These are phyloP conservation scores for Drosophila ercepeae DNA, from an alignment of 1,140 invertebrate genomes.

Conservation along the genomic window DNA sequence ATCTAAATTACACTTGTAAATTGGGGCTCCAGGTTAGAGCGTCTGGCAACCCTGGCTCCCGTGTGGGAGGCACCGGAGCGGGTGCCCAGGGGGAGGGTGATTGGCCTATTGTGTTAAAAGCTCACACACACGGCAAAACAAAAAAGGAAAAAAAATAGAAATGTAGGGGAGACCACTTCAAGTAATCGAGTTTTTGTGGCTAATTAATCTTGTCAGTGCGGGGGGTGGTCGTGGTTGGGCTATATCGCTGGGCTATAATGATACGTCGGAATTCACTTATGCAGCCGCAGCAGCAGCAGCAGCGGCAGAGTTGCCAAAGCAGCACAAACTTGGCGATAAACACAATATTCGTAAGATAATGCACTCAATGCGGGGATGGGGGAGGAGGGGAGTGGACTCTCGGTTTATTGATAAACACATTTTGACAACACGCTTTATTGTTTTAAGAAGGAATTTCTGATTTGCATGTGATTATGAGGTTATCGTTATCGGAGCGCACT, in stretches of 20 bases:
- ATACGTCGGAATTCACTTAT: conserved; percentile 43
- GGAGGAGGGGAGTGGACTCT: not conserved
- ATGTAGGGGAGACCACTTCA: conserved; percentile 17
- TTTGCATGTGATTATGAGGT: conserved; percentile 47
- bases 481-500: conserved; percentile 23
- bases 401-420: conserved; percentile 15
- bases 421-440: not conserved
- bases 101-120: conserved; percentile 27
- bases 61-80: conserved; percentile 8
- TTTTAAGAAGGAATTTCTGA: not conserved
- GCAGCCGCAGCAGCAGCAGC: conserved; percentile 22
- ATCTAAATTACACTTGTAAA: not conserved
- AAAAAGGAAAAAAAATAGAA: conserved; percentile 15
- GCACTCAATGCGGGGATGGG: not conserved
- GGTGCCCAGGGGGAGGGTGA: conserved; percentile 11
- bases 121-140: conserved; percentile 11
- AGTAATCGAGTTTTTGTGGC: conserved; percentile 31
- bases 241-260: conserved; percentile 15
- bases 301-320: conserved; percentile 31
- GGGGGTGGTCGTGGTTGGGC: not conserved
- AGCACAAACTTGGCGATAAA: conserved; percentile 11
- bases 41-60: conserved; percentile 18
- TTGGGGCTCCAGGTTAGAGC: not conserved
- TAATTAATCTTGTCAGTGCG: conserved; percentile 21
- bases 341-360: not conserved